Conservation (phyloP, 1,140 invertebrate species). For the Drosophila micromelanica region DNA sequence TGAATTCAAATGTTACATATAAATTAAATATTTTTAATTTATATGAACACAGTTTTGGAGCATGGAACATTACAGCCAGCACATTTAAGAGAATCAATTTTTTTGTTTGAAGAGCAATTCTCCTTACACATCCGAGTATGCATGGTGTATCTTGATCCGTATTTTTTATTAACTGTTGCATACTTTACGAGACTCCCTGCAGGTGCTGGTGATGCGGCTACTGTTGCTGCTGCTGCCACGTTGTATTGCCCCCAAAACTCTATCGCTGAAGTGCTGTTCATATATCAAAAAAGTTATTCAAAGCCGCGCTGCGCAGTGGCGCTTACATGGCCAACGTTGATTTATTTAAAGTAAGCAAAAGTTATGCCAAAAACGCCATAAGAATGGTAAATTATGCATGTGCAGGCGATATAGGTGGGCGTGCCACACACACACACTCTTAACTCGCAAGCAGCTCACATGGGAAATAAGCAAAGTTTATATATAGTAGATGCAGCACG, state of each 20-base stretch:
- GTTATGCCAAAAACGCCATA: conserved; percentile 64
- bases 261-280: conserved; percentile 39
- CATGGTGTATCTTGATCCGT: conserved; percentile 7
- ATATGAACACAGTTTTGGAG: not conserved
- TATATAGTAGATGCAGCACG: conserved; percentile 20
- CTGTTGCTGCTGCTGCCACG: conserved; percentile 12
- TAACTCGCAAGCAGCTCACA: conserved; percentile 23
- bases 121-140: not conserved
- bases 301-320: conserved; percentile 41
- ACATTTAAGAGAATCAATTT: conserved; percentile 22
- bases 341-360: conserved; percentile 78
- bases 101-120: conserved; percentile 8
- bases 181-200: conserved; percentile 54
- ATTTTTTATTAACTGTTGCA: conserved; percentile 65
- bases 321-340: conserved; percentile 53
- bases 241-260: conserved; percentile 21
- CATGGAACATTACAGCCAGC: not conserved
- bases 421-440: not conserved
- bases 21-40: not conserved
- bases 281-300: conserved; percentile 70
- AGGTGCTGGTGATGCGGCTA: conserved; percentile 11
- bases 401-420: conserved; percentile 2
- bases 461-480: conserved; percentile 71
- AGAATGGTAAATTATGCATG: conserved; percentile 73
- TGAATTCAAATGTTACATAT: no score